Evolutionary conservation across 2,113 vertebrate species (phyloP), one percentile per base, ranked within the genome.

Genomic region (Cricetomys ansorgei): DNA sequence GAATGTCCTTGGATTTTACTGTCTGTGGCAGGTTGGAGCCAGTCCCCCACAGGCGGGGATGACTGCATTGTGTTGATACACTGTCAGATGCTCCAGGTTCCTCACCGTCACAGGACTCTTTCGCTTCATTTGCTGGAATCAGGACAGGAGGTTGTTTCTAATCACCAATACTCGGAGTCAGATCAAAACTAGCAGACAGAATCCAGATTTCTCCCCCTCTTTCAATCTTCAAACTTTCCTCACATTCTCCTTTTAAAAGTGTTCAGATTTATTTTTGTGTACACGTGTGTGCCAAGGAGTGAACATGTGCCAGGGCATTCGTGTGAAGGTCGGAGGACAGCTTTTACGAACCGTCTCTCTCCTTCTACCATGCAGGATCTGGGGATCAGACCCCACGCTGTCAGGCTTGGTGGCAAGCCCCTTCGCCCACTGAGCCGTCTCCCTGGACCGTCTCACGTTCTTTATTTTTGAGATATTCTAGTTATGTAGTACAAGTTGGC

Each of bases 51-150:
- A 27, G 48, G 27, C 73, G 40, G 31, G 25, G 23, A 27, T 55
- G 45, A 80, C 75, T 59, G 5, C 67, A 8, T 31, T 76, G n/a
- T 64, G 43, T 13, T 88, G 86, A 67, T 73, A n/a, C 15, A 69
- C 8, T 11, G 27, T 65, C 59, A 88, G 83, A 31, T 73, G 76
- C 57, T 92, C 69, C 31, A 34, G 34, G 37, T 81, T 92, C 59
- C 83, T 92, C 86, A 92, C 17, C 59, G 53, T 73, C 50, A 50
- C 37, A 91, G 62, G 1, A 31, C n/a, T 84, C 11, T 90, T 96
- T 57, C 70, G 72, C 40, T 94, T 91, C 69, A 81, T 72, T 93
- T 96, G 72, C 76, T 73, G 19, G 64, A 70, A 65, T 94, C 45
- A 53, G 65, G 37, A 84, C 2, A 31, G 19, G 57, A 57, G 77